Evolutionary conservation across 2,113 vertebrate species (phyloP), one percentile per base, ranked within the genome.

Genomic region (Struthio camelus): DNA sequence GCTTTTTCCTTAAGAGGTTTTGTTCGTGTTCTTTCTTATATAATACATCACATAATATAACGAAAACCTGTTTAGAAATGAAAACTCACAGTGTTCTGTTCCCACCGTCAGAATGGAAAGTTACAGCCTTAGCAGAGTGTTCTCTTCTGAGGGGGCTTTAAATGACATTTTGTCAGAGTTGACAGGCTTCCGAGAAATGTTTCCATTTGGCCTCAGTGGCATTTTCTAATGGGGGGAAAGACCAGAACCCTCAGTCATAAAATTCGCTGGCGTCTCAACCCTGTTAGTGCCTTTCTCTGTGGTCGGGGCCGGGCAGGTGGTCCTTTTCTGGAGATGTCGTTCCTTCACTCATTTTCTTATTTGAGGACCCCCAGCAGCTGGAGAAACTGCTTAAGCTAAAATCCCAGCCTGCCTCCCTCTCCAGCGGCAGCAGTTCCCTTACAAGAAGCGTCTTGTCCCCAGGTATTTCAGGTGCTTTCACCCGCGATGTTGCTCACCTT

Each of bases 51-150:
- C 69, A 36, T 54, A 87, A 80, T 23, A 62, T 20, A 6, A 73
- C 53, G 56, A 42, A 84, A 87, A 77, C 27, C 32, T 24, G n/a
- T 64, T 58, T 76, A 71, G 78, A 64, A 66, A 76, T 48, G 51
- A 77, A 38, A 56, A 59, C 64, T 94, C 0, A 0, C 69, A 83
- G 67, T 5, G 0, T 76, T 80, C 48, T 16, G 6, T 32, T 62
- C 34, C n/a, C 82, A 17, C 54, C 84, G 61, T 51, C 38, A 2
- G 40, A 50, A 23, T 18, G 66, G 66, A 53, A 85, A 85, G 75
- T 58, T 87, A 32, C 78, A 72, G 78, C 86, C 56, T 67, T 46
- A 4, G 4, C 64, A 0, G 0, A 54, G 2, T n/a, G 38, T 50
- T 58, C 38, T 34, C 86, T 78, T 80, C n/a, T 25, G 18, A 17